Evolutionary conservation across 2,888 invertebrate species (phyloP).

Genomic region (Hirtodrosophila duncani): DNA sequence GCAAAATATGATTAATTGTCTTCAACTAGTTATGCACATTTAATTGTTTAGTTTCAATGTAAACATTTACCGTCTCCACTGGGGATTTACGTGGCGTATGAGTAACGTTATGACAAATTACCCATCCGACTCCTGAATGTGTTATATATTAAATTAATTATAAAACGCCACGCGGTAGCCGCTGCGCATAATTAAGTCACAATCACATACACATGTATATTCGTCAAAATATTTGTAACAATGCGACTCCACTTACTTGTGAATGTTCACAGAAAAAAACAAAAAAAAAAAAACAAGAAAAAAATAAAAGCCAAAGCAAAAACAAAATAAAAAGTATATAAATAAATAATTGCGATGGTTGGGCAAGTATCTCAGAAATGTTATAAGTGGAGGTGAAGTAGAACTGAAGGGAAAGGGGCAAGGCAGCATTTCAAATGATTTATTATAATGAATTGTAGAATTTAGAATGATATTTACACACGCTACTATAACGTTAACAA

Average conservation of each 20-base stretch:
- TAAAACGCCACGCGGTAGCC: constrained; percentile 8
- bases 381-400: constrained; percentile 36
- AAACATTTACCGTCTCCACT: constrained; percentile 2
- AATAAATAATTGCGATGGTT: no score
- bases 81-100: constrained; percentile 42
- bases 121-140: constrained; percentile 34
- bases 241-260: constrained; percentile 7
- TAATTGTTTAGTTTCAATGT: constrained; percentile 45
- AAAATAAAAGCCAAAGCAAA: no score
- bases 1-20: constrained; percentile 39
- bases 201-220: constrained; percentile 24
- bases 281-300: background rate
- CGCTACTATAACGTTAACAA: no score
- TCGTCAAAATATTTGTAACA: no score
- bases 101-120: constrained; percentile 38
- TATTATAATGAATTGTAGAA: no score
- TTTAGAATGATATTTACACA: no score
- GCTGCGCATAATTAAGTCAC: constrained; percentile 10
- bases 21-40: constrained; percentile 37
- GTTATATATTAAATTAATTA: constrained; percentile 19
- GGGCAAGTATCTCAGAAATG: constrained; percentile 35
- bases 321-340: no score
- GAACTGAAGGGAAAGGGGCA: background rate
- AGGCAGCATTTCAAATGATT: no score
- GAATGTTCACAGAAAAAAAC: constrained; percentile 7